Evolutionary conservation across 2,797 vertebrate species (phyloP).

Genomic region (Yasuhikotakia modesta): DNA sequence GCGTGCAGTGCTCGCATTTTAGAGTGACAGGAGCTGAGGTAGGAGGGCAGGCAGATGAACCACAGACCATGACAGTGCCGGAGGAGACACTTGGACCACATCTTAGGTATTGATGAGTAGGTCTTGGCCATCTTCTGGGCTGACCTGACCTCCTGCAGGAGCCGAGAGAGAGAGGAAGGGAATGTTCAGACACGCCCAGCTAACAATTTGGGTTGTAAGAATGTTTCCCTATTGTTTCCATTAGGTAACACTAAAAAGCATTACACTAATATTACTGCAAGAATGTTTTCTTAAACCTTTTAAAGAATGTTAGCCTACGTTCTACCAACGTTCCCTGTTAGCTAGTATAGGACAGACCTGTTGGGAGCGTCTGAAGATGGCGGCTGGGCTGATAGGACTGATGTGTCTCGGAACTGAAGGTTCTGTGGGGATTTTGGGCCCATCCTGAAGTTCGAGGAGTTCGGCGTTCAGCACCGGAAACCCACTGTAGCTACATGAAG

Average conservation of each 20-base stretch:
- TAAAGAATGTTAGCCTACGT: no score
- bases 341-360: conserved; percentile 79
- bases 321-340: no score
- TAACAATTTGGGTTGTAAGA: no score
- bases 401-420: conserved; percentile 83
- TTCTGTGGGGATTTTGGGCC: conserved; percentile 75
- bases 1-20: conserved; percentile 92
- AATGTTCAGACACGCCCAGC: conserved; percentile 14
- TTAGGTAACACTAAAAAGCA: no score
- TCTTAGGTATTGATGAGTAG: conserved; percentile 92
- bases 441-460: conserved; percentile 88
- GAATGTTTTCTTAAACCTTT: no score
- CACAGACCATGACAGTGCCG: conserved; percentile 95
- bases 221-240: no score
- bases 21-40: conserved; percentile 89
- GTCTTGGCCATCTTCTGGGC: conserved; percentile 94
- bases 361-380: conserved; percentile 96
- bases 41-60: conserved; percentile 97
- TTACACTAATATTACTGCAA: no score
- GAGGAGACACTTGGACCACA: conserved; percentile 97
- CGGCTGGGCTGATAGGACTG: conserved; percentile 90
- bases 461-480: conserved; percentile 91
- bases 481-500: conserved; percentile 85
- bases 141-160: conserved; percentile 90
- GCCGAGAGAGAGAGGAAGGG: not conserved